Base-by-base conservation (phyloP, 2,113 vertebrate genomes). In the Arvicanthis niloticus region DNA sequence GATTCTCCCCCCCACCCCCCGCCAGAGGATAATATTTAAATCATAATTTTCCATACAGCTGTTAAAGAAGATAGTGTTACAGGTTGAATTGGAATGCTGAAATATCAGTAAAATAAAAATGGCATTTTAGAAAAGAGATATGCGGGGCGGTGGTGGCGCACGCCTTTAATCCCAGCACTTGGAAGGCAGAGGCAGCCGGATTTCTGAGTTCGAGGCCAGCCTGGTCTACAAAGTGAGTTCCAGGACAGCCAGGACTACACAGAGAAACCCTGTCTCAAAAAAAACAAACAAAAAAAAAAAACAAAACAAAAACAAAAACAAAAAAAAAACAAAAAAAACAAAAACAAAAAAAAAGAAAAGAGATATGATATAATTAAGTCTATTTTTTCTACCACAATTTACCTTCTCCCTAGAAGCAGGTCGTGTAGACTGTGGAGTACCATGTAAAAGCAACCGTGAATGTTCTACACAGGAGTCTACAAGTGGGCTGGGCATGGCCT, bases 101-200 rank as follows among this genome's bases (percentile, higher is more conserved):
- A 53, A 4, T 94, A 58, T 21, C 24, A 96, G 8, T 58, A 88
- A 65, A 75, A 12, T 81, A 13, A 62, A 95, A 89, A 19, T 34
- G 73, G 12, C 85, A 68, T 53, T 80, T 93, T 91, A 89, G 21
- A 95, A 78, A 85, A n/a, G n/a, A n/a, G n/a, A n/a, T n/a, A n/a
- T n/a, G n/a, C n/a, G n/a, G n/a, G n/a, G n/a, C n/a, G n/a, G n/a
- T n/a, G n/a, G n/a, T n/a, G n/a, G n/a, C n/a, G n/a, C n/a, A n/a
- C n/a, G n/a, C n/a, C n/a, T n/a, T n/a, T n/a, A n/a, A n/a, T n/a
- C n/a, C n/a, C n/a, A n/a, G n/a, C n/a, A n/a, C n/a, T n/a, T n/a
- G n/a, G n/a, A n/a, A n/a, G n/a, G n/a, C n/a, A n/a, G n/a, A n/a
- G n/a, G n/a, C n/a, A n/a, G n/a, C n/a, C n/a, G n/a, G n/a, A n/a